Evolutionary conservation across 2,888 invertebrate species (phyloP), one percentile per base, ranked within the genome.

Genomic region (Minunthozetes semirufus): DNA sequence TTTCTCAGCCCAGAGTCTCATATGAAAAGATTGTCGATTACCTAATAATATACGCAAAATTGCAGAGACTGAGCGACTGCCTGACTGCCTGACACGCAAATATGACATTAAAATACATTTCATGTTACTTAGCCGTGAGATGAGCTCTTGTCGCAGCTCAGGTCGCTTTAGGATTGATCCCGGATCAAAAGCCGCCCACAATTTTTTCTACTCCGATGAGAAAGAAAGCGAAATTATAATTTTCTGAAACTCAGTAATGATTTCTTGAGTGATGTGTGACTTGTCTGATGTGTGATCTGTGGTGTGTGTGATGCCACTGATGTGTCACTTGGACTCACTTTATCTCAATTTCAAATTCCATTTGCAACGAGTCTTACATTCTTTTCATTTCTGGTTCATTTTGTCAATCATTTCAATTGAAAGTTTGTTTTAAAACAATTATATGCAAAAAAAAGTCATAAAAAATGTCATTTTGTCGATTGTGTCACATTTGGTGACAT

Each of bases 21-120:
- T 63, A 63, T 63, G 63, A 63, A 63, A 63, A 63, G n/a, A 63
- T 63, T 63, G 63, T 61, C 63, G 33, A 63, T 63, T 63, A 63
- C 27, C 27, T 63, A 63, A 63, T 63, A 38, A 63, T 63, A 63
- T 33, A 33, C 63, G 25, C 29, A 19, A 17, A 63, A 38, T 63
- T 25, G 22, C 56, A 25, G 22, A 56, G 15, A 4, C 13, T n/a
- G 3, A 17, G 17, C 3, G 3, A 48, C 13, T 17, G 48, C 48
- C 59, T 22, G 59, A 59, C 17, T 17, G 63, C 33, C 19, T 25
- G 33, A 63, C 63, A 63, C 63, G 63, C 63, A 63, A 63, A 63
- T 63, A 63, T 63, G 63, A 63, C 63, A 63, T 63, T 63, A 63
- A 38, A 63, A 63, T 63, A n/a, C 15, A 63, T 33, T 38, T 63